phyloP scores from a whole-genome alignment of 2,888 invertebrate genomes.

The Callinectes sapidus region DNA sequence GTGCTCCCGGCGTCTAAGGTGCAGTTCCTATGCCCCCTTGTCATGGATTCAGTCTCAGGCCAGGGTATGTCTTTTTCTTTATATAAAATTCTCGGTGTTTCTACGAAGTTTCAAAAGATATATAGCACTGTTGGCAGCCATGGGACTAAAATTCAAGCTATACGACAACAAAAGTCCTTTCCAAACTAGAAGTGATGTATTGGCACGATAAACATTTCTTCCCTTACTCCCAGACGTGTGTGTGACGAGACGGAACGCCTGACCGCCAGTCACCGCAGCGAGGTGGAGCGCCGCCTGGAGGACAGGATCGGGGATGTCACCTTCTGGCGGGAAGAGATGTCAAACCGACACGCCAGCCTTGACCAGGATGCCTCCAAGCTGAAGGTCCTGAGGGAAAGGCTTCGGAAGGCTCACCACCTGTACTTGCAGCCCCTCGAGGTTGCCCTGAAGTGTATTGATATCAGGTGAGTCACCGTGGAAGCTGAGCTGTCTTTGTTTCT shows the following conservation, averaged over 20 bases:
- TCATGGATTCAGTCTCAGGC: too few relatives aligned
- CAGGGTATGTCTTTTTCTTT: too few relatives aligned
- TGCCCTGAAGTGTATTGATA: conserved; percentile 50
- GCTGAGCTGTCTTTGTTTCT: neutral
- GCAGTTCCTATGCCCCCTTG: too few relatives aligned
- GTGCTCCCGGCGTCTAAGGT: too few relatives aligned
- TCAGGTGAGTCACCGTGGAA: conserved; percentile 38
- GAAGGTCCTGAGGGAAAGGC: conserved; percentile 55
- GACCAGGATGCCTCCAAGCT: conserved; percentile 47
- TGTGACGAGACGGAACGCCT: conserved; percentile 55
- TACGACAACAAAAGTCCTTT: neutral
- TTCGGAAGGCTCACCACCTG: conserved; percentile 54
- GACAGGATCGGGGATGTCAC: conserved; percentile 57
- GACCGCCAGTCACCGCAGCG: conserved; percentile 33
- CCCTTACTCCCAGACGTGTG: conserved; percentile 28
- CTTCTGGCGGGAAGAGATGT: conserved; percentile 61
- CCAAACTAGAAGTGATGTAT: neutral
- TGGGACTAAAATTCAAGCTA: too few relatives aligned
- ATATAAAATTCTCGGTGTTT: too few relatives aligned
- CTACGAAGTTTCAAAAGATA: too few relatives aligned
- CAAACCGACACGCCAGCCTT: conserved; percentile 31
- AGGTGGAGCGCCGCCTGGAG: conserved; percentile 53
- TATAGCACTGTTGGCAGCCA: too few relatives aligned
- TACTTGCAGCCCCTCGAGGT: conserved; percentile 56
- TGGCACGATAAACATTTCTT: neutral